These are phyloP conservation scores for Sebastes oblongus DNA, from an alignment of 2,797 vertebrate genomes.

Conservation along the genomic window DNA sequence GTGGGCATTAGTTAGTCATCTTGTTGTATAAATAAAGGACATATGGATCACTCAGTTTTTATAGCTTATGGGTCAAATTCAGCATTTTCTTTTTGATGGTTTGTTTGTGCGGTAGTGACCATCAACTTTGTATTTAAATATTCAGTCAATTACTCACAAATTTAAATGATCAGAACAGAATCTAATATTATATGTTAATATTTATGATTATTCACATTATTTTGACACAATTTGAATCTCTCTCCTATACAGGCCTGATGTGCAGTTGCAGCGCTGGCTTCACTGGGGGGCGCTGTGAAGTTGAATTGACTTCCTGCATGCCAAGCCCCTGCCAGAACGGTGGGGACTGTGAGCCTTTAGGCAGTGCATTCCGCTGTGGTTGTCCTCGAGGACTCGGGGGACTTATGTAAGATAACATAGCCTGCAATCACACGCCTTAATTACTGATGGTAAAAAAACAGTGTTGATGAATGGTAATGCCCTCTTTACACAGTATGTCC, in stretches of 20 bases:
- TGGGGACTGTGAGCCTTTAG: constrained; percentile 88
- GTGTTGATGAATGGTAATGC: background rate
- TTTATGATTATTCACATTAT: background rate
- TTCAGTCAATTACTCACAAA: background rate
- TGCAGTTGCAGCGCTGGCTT: constrained; percentile 92
- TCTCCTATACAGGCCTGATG: constrained; percentile 82
- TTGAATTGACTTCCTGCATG: constrained; percentile 89
- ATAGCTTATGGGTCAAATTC: background rate
- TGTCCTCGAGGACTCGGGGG: constrained; percentile 90
- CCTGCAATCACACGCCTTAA: constrained; percentile 15
- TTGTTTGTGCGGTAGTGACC: background rate
- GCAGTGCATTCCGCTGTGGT: constrained; percentile 88
- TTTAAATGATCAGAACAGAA: background rate
- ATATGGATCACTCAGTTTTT: background rate
- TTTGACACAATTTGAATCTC: background rate
- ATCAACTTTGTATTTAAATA: background rate
- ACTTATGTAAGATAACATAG: constrained; percentile 86
- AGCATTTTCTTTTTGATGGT: background rate
- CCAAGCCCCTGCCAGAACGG: constrained; percentile 93
- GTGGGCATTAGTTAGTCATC: constrained; percentile 37
- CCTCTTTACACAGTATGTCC: background rate
- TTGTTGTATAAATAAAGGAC: background rate
- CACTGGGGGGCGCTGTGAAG: constrained; percentile 93
- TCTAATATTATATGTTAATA: background rate
- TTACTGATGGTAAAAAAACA: background rate